Evolutionary conservation across 2,797 vertebrate genomes (phyloP).

Genomic region (Uromys caudimaculatus): DNA sequence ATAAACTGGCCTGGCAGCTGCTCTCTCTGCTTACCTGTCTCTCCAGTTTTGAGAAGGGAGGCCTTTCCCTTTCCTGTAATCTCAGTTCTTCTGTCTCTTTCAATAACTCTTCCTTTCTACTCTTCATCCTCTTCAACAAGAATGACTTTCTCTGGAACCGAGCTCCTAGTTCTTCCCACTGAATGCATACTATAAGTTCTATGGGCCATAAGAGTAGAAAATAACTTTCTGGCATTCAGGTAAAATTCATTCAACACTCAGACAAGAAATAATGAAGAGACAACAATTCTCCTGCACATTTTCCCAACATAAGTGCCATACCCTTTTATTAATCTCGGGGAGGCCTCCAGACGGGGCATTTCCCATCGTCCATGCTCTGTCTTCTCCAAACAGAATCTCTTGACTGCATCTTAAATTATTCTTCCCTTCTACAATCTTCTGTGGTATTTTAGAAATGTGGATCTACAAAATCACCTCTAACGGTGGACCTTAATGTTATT

Average conservation of each 20-base stretch:
- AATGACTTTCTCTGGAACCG: neutral
- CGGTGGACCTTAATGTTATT: neutral
- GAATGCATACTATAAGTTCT: neutral
- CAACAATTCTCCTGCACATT: neutral
- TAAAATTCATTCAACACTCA: neutral
- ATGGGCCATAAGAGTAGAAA: neutral
- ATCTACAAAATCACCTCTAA: neutral
- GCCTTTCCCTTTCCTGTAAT: neutral
- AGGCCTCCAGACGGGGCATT: neutral
- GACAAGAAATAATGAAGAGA: constrained; percentile 9
- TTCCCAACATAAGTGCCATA: neutral
- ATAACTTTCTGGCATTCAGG: neutral
- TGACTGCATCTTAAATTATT: neutral
- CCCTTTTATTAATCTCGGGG: neutral
- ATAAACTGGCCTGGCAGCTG: neutral
- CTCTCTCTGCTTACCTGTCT: neutral
- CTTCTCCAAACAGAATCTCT: neutral
- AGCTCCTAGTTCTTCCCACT: neutral
- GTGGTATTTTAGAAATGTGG: neutral
- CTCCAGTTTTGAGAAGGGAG: neutral
- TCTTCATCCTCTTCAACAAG: neutral
- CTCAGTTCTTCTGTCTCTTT: neutral
- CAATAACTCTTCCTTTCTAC: neutral
- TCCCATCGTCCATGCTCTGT: neutral
- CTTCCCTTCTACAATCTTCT: neutral